Conservation (phyloP, 1,140 invertebrate species). For the Scaptomyza pallida region DNA sequence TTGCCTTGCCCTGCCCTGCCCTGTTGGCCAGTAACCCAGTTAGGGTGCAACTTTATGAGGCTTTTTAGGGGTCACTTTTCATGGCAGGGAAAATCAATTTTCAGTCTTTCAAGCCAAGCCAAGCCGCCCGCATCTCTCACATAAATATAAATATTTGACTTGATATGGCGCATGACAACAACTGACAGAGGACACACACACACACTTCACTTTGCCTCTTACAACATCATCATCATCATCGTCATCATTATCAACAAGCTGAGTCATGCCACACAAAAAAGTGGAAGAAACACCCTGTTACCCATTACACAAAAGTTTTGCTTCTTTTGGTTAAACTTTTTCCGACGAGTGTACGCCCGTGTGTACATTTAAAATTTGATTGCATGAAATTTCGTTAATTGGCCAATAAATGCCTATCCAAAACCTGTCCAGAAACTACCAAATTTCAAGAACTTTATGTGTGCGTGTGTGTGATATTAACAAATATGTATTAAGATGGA, state of each 20-base stretch:
- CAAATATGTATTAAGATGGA: too few species aligned
- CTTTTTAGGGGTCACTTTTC: slow-evolving; percentile 19
- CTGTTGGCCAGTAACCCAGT: slow-evolving; percentile 1
- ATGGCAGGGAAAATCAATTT: slow-evolving; percentile 36
- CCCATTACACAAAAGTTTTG: too few species aligned
- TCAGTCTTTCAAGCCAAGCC: not conserved
- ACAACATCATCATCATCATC: not conserved
- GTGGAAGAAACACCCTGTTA: too few species aligned
- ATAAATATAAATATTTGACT: slow-evolving; percentile 51
- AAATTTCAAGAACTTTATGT: not conserved
- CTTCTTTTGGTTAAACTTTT: not conserved
- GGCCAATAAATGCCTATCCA: slow-evolving; percentile 42
- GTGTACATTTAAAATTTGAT: slow-evolving; percentile 6
- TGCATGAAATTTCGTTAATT: slow-evolving; percentile 12
- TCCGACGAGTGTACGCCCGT: not conserved
- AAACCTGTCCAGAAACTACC: slow-evolving; percentile 6
- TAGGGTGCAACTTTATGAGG: slow-evolving; percentile 4
- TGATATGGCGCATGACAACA: slow-evolving; percentile 63
- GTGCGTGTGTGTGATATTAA: too few species aligned
- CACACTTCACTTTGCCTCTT: slow-evolving; percentile 8
- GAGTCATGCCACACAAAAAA: slow-evolving; percentile 14
- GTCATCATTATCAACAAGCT: slow-evolving; percentile 4
- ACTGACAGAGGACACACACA: slow-evolving; percentile 33
- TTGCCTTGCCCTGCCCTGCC: not conserved
- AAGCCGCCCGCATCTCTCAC: too few species aligned